Conservation (phyloP, 2,888 invertebrate species). For the Epistrophe grossulariae region DNA sequence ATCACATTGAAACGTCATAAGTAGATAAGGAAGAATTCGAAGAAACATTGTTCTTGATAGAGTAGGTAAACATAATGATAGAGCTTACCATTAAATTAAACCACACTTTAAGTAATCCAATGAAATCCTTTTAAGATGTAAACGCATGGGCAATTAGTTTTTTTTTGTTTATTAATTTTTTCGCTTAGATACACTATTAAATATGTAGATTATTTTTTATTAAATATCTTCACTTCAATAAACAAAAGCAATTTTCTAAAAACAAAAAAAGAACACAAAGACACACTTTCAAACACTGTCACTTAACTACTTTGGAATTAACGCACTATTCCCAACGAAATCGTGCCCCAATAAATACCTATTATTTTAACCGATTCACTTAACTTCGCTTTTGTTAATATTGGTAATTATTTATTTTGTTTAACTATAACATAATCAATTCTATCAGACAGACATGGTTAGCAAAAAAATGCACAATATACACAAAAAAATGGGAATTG, state of each 20-base stretch:
- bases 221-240: neutral
- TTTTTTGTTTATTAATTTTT: neutral
- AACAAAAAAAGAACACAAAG: neutral
- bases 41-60: too few relatives aligned
- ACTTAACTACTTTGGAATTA: constrained; percentile 5
- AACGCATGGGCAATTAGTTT: constrained; percentile 1
- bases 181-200: neutral
- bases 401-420: constrained; percentile 29
- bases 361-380: constrained; percentile 9
- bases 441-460: constrained; percentile 37
- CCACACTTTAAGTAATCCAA: constrained; percentile 50
- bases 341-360: neutral
- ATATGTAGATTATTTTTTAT: neutral
- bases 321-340: neutral
- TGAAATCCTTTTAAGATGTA: constrained; percentile 45
- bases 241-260: neutral
- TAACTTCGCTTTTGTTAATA: constrained; percentile 26
- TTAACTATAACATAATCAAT: constrained; percentile 29
- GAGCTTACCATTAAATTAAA: constrained; percentile 34
- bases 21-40: neutral
- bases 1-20: too few relatives aligned
- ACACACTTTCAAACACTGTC: constrained; percentile 15
- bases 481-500: constrained; percentile 34
- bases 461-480: constrained; percentile 11
- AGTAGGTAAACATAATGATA: neutral